Conservation (phyloP, 1,140 invertebrate species). For the Metaphire vulgaris region DNA sequence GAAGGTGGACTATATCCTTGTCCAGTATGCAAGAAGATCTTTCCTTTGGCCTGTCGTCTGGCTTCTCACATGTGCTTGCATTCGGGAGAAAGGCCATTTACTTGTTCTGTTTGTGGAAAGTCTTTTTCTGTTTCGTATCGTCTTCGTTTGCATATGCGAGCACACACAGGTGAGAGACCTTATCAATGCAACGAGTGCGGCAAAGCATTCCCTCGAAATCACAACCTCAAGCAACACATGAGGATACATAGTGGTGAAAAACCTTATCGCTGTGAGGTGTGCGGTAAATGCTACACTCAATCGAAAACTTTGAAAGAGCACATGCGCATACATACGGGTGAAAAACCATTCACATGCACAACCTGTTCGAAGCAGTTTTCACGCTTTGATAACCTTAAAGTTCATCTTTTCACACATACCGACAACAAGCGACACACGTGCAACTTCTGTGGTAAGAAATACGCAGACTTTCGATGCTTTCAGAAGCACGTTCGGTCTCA, state of each 20-base stretch:
- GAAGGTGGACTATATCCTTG: neutral
- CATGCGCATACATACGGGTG: conserved; percentile 34
- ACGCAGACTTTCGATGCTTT: neutral
- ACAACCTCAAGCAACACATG: conserved; percentile 52
- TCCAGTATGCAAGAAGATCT: neutral
- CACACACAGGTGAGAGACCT: conserved; percentile 12
- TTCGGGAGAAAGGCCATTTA: conserved; percentile 1
- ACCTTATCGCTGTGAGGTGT: conserved; percentile 53
- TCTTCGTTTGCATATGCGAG: conserved; percentile 65
- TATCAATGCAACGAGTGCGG: conserved; percentile 52
- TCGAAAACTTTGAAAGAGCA: conserved; percentile 12
- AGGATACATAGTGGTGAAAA: conserved; percentile 52
- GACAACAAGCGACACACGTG: neutral
- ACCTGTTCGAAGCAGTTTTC: conserved; percentile 87
- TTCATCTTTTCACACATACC: conserved; percentile 49
- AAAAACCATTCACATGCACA: conserved; percentile 34
- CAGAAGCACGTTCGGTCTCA: neutral
- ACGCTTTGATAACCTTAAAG: conserved; percentile 61
- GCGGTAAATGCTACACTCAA: conserved; percentile 47
- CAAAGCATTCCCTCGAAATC: conserved; percentile 47
- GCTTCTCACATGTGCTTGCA: conserved; percentile 1
- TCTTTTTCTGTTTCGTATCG: conserved; percentile 99
- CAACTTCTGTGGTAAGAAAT: neutral
- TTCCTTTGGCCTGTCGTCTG: neutral
- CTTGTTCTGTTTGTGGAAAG: conserved; percentile 95